These are phyloP conservation scores for Scomber scombrus DNA, from an alignment of 2,113 vertebrate genomes.

Conservation along the genomic window DNA sequence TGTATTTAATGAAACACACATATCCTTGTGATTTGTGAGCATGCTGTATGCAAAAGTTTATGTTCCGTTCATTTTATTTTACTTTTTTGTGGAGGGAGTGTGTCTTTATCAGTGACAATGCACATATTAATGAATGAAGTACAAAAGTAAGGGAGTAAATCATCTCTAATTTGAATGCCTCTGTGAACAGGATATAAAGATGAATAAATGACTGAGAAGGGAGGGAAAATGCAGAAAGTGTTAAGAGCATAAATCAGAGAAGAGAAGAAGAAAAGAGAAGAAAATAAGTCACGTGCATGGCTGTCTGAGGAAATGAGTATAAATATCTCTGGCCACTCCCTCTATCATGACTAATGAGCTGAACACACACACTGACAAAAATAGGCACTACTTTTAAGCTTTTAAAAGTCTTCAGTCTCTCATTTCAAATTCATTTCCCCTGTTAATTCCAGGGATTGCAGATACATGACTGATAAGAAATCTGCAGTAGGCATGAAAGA, in stretches of 20 bases:
- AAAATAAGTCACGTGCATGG: constrained; percentile 26
- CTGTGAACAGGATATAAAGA: constrained; percentile 19
- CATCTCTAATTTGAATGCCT: constrained; percentile 20
- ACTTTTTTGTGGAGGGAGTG: too few relatives aligned
- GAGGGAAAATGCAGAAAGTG: background rate
- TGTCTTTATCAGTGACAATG: background rate
- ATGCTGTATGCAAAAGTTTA: background rate
- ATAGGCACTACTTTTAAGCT: constrained; percentile 14
- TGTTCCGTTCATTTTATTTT: background rate
- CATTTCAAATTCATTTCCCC: constrained; percentile 31
- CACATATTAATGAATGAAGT: constrained; percentile 36
- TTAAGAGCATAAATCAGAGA: constrained; percentile 9
- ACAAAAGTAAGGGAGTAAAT: constrained; percentile 12
- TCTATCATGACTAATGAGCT: constrained; percentile 49
- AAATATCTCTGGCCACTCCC: constrained; percentile 47
- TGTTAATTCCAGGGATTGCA: constrained; percentile 32
- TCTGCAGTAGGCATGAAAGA: constrained; percentile 18
- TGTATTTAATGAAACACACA: too few relatives aligned
- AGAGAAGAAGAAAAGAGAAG: background rate
- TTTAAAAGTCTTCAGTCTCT: constrained; percentile 19
- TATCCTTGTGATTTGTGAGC: background rate
- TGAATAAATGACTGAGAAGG: background rate
- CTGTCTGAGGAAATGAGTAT: constrained; percentile 60
- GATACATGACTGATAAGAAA: constrained; percentile 18
- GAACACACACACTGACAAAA: constrained; percentile 28